phyloP scores from a whole-genome alignment of 2,888 invertebrate genomes.

The Tortrix viridana region DNA sequence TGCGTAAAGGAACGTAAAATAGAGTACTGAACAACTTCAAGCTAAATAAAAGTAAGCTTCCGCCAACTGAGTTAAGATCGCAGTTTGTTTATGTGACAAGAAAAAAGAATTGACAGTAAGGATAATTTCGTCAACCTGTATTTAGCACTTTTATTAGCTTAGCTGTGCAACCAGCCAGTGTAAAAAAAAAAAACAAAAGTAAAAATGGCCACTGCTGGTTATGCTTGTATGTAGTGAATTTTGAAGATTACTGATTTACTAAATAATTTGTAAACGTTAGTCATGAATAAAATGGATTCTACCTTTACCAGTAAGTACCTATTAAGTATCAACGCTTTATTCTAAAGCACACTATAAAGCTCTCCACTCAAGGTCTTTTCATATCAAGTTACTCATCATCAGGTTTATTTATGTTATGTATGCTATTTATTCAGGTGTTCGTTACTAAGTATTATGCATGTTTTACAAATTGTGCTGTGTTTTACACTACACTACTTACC shows the following conservation, averaged over 20 bases:
- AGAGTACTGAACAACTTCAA: not conserved
- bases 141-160: too few species aligned
- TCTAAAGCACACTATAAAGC: not conserved
- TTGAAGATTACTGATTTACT: not conserved
- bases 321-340: not conserved
- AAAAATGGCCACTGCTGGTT: slow-evolving; percentile 27
- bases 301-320: slow-evolving; percentile 62
- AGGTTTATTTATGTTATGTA: slow-evolving; percentile 25
- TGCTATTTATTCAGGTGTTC: slow-evolving; percentile 35
- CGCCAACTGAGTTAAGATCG: accelerated
- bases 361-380: slow-evolving; percentile 5
- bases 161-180: too few species aligned
- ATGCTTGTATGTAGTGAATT: slow-evolving; percentile 3
- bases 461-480: too few species aligned
- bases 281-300: slow-evolving; percentile 64
- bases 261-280: not conserved
- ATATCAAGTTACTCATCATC: slow-evolving; percentile 30
- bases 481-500: not conserved
- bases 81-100: not conserved
- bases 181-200: slow-evolving; percentile 6
- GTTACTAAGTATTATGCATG: too few species aligned
- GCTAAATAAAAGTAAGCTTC: slow-evolving; percentile 1
- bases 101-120: not conserved
- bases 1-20: not conserved
- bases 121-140: not conserved